phyloP scores from a whole-genome alignment of 2,797 vertebrate genomes.

The Pseudomugil tenellus region DNA sequence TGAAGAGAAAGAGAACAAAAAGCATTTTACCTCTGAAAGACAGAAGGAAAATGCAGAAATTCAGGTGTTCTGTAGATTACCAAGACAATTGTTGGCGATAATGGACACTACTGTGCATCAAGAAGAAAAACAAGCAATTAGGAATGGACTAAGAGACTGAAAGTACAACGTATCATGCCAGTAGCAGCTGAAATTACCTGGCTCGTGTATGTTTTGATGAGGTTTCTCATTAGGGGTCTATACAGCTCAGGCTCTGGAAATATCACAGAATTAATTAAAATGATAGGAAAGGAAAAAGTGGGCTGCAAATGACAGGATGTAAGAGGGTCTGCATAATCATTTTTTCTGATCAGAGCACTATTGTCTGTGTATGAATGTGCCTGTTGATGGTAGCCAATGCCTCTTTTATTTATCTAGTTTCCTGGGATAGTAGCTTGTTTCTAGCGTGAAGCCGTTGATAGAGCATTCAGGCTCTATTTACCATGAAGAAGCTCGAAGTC shows the following conservation, averaged over 20 bases:
- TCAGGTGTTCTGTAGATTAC: conserved; percentile 35
- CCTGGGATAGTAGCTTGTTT: conserved; percentile 67
- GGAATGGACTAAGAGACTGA: conserved; percentile 47
- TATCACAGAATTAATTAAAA: conserved; percentile 86
- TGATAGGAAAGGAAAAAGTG: conserved; percentile 79
- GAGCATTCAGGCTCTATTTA: conserved; percentile 70
- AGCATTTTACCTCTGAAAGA: conserved; percentile 14
- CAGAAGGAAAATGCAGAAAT: conserved; percentile 32
- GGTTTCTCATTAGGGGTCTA: conserved; percentile 83
- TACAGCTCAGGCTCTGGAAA: conserved; percentile 80
- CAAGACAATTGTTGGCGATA: conserved; percentile 38
- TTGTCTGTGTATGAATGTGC: conserved; percentile 78
- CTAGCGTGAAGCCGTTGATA: conserved; percentile 62
- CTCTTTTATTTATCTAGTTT: conserved; percentile 77
- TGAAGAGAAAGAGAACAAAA: conserved; percentile 28
- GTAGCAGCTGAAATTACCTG: conserved; percentile 72
- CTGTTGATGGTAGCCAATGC: conserved; percentile 67
- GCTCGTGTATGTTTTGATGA: conserved; percentile 79
- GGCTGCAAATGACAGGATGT: conserved; percentile 69
- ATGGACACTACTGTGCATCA: conserved; percentile 28
- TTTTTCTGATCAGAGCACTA: conserved; percentile 82
- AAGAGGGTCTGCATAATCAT: conserved; percentile 72
- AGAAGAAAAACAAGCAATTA: conserved; percentile 71
- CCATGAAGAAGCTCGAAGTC: conserved; percentile 74
- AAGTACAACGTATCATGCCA: conserved; percentile 56